Base-by-base conservation (phyloP, 2,888 invertebrate genomes). In the Sisyra nigra region DNA sequence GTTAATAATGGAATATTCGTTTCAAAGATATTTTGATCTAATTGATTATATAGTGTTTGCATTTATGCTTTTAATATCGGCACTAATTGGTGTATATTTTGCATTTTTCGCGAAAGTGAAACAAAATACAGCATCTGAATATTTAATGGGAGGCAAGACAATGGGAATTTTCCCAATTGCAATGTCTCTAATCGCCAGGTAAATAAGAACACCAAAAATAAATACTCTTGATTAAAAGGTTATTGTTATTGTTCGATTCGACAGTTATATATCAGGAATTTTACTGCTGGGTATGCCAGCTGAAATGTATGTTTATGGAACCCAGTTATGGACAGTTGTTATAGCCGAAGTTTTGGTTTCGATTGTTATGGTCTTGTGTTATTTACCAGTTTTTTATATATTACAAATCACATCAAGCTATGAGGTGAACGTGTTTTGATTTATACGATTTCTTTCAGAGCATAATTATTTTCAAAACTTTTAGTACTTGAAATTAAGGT, bases 111-210 rank as follows among this genome's bases (percentile, higher is more conserved):
- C 80, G 1, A 66, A 67, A 48, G 69, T 72, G 53, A 79, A 76
- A 52, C 74, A 76, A 50, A 75, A 80, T 53, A 79, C 79, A 1
- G 78, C 80, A 0, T 60, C 71, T 14, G 80, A 82, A 52, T 82
- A 81, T 52, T 66, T 82, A 44, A 74, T 81, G 68, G 82, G 81
- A 5, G 80, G 81, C 15, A 79, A 80, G 54, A 76, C 72, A 8
- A 80, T 82, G 80, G 77, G 80, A n/a, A 74, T 81, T 51, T 76
- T 81, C 51, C 81, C 81, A 1, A 80, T 82, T 54, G 79, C 81
- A 41, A 80, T 81, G 78, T 81, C 80, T 10, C 61, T 82, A 45
- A 78, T 82, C 50, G 80, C 81, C 53, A 80, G 80, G 80, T 80
- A 70, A 62, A 18, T 52, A 47, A 15, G 9, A 10, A 5, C 5